Evolutionary conservation across 2,888 invertebrate species (phyloP), one percentile per base, ranked within the genome.

Genomic region (Villa cingulata): DNA sequence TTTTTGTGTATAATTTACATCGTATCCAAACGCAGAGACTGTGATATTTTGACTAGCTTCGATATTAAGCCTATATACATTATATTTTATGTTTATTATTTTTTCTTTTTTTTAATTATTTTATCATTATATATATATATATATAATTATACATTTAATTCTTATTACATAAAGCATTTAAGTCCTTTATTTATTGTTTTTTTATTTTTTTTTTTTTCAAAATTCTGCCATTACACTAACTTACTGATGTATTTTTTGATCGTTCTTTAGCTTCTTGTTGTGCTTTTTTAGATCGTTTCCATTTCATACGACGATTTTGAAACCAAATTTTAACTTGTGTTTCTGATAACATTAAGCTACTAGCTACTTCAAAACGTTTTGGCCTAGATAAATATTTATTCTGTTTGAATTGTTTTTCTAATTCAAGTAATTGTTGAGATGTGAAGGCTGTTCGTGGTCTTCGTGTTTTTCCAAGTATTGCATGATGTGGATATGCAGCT

Each of bases 261-360:
- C 68, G 58, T 50, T 68, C 67, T 70, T 85, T 85, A 27, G 87
- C 81, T 69, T 90, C 90, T 56, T 88, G 87, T 64, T 90, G 90
- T 0, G 91, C 90, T 62, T 95, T 95, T 76, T 95, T 95, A 54
- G 92, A 94, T 14, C 97, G 75, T 67, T 97, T 97, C 94, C 95
- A 95, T 66, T 96, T 96, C 96, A 96, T 96, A 58, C 96, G 80
- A 43, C 96, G 78, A 68, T 96, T 96, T 77, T 97, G 96, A 70
- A 97, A 97, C 96, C 94, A 95, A 60, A 95, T 94, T 76, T 94
- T 94, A 53, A 94, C 94, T 88, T 94, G 77, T 7, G 97, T 98
- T 74, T 98, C 98, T 1, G 96, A 96, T 38, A 98, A 78, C 86
- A 94, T 91, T 50, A 98, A 73, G 46, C 90, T 90, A 49, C 96